Evolutionary conservation across 2,113 vertebrate species (phyloP), one percentile per base, ranked within the genome.

Genomic region (Microcebus jonahi): DNA sequence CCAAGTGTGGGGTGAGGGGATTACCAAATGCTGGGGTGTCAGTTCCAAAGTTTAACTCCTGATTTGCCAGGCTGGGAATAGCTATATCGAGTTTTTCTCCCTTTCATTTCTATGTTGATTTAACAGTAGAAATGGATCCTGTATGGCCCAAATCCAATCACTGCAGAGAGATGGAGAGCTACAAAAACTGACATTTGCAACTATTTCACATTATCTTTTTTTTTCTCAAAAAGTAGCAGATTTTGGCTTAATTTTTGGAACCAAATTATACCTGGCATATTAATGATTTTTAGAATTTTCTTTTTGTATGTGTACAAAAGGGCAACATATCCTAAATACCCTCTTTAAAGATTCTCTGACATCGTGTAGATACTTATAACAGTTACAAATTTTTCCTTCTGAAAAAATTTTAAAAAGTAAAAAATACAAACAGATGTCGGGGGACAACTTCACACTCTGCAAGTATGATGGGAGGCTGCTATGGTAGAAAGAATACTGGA

Each of bases 171-270:
- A 0, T 75, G 20, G 48, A 88, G 31, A 79, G 27, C 67, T 80
- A 57, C 2, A 39, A 83, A 93, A 79, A 42, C 31, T 95, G 59
- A 25, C 63, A 68, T 89, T 89, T 53, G 48, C 11, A 57, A 53
- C 27, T 76, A 39, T 90, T 87, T 83, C 39, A 53, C n/a, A 18
- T 59, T 29, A 53, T 61, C 39, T 2, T 53, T 67, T 59, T 59
- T 21, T 29, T 10, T 8, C 50, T 34, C 34, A 61, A 70, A 63
- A 70, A 57, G 65, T 63, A 91, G 59, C 42, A 76, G 53, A 39
- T 83, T 94, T 97, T 93, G 31, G 4, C 70, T 90, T 91, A 71
- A 48, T 29, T 90, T 83, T 48, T 75, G n/a, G 12, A 80, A 91
- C 6, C 9, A 59, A 83, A 94, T 75, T 53, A 27, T 71, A 77